Conservation (phyloP, 1,140 invertebrate species). For the Kradibia gibbosae region DNA sequence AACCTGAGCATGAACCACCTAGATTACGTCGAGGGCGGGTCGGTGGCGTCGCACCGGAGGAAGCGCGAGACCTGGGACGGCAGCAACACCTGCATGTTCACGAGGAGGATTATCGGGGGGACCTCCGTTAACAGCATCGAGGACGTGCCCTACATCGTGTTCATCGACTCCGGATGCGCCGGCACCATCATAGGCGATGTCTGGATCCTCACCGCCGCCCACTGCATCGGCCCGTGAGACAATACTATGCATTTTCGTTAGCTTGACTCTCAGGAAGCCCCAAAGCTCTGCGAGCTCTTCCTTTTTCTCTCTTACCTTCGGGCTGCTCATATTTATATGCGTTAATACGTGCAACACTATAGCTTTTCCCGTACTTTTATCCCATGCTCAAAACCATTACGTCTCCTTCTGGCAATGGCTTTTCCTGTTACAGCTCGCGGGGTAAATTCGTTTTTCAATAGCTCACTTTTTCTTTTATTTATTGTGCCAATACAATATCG, state of each 20-base stretch:
- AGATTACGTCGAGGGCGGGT: background rate
- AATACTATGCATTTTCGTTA: no score
- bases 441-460: background rate
- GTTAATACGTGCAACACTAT: no score
- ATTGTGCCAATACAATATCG: background rate
- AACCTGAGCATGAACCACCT: background rate
- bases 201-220: slow-evolving; percentile 3
- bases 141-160: slow-evolving; percentile 8
- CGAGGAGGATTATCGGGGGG: background rate
- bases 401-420: background rate
- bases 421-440: background rate
- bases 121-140: slow-evolving; percentile 1
- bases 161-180: slow-evolving; percentile 6
- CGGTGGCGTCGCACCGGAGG: background rate
- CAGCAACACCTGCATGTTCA: background rate
- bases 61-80: slow-evolving; percentile 1
- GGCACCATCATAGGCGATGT: background rate
- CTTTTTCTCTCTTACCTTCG: no score
- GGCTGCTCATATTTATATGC: no score
- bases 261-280: no score
- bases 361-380: no score
- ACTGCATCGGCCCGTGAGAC: slow-evolving; percentile 20
- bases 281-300: no score
- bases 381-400: background rate
- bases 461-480: background rate